Conservation (phyloP, 2,113 vertebrate species). For the Toxotes jaculatrix region DNA sequence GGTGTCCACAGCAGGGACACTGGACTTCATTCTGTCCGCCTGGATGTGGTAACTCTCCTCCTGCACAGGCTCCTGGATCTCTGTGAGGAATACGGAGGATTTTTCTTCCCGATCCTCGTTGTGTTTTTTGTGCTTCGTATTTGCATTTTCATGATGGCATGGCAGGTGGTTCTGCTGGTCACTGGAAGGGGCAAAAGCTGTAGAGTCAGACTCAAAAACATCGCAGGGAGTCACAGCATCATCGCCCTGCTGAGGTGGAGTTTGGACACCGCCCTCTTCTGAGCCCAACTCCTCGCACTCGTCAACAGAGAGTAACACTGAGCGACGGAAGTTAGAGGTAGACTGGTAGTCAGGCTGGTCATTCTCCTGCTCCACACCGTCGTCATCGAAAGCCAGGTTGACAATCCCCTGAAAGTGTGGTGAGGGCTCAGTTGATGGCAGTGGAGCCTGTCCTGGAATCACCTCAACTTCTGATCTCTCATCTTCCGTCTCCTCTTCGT, state of each 20-base stretch:
- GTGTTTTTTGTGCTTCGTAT: slow-evolving; percentile 9
- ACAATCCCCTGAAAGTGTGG: slow-evolving; percentile 93
- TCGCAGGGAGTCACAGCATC: slow-evolving; percentile 86
- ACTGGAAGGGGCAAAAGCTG: slow-evolving; percentile 68
- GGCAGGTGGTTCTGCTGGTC: slow-evolving; percentile 64
- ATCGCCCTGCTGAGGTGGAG: slow-evolving; percentile 73
- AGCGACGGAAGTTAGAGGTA: slow-evolving; percentile 90
- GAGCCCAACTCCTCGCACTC: slow-evolving; percentile 97
- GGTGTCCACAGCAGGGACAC: slow-evolving; percentile 17
- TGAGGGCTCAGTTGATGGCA: slow-evolving; percentile 76
- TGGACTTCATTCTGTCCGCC: slow-evolving; percentile 28
- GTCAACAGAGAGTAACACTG: slow-evolving; percentile 95
- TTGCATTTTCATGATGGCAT: slow-evolving; percentile 9
- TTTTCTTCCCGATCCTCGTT: slow-evolving; percentile 39
- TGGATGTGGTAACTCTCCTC: slow-evolving; percentile 25
- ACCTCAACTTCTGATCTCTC: slow-evolving; percentile 87
- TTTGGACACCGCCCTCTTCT: slow-evolving; percentile 88
- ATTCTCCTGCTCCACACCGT: slow-evolving; percentile 88
- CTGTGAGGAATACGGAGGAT: slow-evolving; percentile 66
- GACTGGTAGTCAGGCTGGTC: slow-evolving; percentile 84
- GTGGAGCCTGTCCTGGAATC: slow-evolving; percentile 69
- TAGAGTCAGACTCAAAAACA: slow-evolving; percentile 88
- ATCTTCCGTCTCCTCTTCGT: slow-evolving; percentile 94
- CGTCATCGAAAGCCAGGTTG: slow-evolving; percentile 96
- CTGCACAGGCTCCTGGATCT: slow-evolving; percentile 50